phyloP scores from a whole-genome alignment of 2,113 vertebrate genomes.

The Oncorhynchus nerka region DNA sequence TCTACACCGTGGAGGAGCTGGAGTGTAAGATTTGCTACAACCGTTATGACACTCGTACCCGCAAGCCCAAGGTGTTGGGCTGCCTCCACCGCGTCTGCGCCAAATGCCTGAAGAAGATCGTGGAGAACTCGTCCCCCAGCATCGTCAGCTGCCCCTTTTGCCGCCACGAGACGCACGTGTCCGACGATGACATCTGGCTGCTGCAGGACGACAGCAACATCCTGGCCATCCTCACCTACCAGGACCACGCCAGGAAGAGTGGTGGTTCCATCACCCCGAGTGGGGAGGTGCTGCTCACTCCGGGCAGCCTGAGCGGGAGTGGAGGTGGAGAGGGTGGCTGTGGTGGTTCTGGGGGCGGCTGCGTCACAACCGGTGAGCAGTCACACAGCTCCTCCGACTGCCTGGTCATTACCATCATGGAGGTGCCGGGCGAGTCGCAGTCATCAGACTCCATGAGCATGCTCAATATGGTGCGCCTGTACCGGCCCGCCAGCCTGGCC shows the following conservation, averaged over 20 bases:
- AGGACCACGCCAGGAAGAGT: constrained; percentile 56
- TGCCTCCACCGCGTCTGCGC: constrained; percentile 83
- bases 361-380: constrained; percentile 26
- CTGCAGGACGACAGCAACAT: constrained; percentile 80
- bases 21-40: constrained; percentile 90
- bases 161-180: constrained; percentile 78
- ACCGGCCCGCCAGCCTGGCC: constrained; percentile 74
- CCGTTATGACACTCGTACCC: constrained; percentile 72
- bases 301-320: constrained; percentile 64
- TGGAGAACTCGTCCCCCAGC: constrained; percentile 67
- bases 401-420: constrained; percentile 87
- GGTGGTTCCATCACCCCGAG: constrained; percentile 38
- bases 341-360: constrained; percentile 20
- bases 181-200: constrained; percentile 74
- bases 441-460: constrained; percentile 75
- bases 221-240: constrained; percentile 72
- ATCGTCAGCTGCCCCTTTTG: constrained; percentile 86
- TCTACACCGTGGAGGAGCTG: constrained; percentile 69
- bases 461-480: constrained; percentile 79
- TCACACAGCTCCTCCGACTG: constrained; percentile 76
- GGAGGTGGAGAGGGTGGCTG: constrained; percentile 13
- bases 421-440: constrained; percentile 74
- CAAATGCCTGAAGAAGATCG: constrained; percentile 82
- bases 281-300: constrained; percentile 79
- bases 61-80: constrained; percentile 78